phyloP scores from a whole-genome alignment of 2,888 invertebrate genomes.

The Gibbula magus region DNA sequence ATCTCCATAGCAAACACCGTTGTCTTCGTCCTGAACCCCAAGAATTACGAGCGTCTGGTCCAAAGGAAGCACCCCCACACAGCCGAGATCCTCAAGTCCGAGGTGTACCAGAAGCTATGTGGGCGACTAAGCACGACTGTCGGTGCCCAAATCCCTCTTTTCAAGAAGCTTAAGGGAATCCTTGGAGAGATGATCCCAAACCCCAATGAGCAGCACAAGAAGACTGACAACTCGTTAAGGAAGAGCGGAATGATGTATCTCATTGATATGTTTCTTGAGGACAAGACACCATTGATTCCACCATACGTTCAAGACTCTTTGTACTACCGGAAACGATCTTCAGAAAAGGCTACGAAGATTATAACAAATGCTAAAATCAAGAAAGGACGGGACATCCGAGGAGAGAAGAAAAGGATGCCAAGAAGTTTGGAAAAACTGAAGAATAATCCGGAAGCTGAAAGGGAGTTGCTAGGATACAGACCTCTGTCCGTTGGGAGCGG shows the following conservation, averaged over 20 bases:
- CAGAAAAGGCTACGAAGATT: slow-evolving; percentile 44
- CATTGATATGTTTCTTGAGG: slow-evolving; percentile 61
- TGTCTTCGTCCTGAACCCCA: slow-evolving; percentile 68
- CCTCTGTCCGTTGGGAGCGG: slow-evolving; percentile 20
- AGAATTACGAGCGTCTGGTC: slow-evolving; percentile 71
- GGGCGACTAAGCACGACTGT: slow-evolving; percentile 48
- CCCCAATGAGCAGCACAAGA: slow-evolving; percentile 30
- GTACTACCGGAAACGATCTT: slow-evolving; percentile 56
- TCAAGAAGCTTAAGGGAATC: slow-evolving; percentile 47
- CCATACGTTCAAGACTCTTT: slow-evolving; percentile 64
- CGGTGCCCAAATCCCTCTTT: slow-evolving; percentile 49
- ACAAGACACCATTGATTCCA: slow-evolving; percentile 63
- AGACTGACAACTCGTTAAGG: slow-evolving; percentile 33
- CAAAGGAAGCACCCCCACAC: slow-evolving; percentile 60
- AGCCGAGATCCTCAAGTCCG: slow-evolving; percentile 54
- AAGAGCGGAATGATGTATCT: slow-evolving; percentile 44
- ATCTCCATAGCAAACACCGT: slow-evolving; percentile 65
- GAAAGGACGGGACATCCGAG: slow-evolving; percentile 38
- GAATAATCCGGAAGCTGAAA: slow-evolving; percentile 54
- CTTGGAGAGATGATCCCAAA: slow-evolving; percentile 47
- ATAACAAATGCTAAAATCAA: neutral
- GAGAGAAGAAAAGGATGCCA: slow-evolving; percentile 44
- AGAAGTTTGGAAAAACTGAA: slow-evolving; percentile 59
- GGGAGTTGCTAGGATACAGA: slow-evolving; percentile 45
- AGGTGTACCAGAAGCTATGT: slow-evolving; percentile 50